Conservation (phyloP, 1,140 invertebrate species). For the Mycetomoellerius zeteki region DNA sequence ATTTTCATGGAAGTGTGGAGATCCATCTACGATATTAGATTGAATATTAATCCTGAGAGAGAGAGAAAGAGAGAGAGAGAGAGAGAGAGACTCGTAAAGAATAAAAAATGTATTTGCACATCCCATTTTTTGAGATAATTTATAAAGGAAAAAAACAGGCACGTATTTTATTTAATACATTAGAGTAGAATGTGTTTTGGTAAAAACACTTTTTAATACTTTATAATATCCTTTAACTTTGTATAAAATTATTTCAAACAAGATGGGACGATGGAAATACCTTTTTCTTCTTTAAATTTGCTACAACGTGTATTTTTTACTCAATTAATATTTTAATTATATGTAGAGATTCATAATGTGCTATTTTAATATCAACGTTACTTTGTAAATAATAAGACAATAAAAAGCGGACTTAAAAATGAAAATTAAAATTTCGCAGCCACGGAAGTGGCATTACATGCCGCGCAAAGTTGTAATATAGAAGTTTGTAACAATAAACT, state of each 20-base stretch:
- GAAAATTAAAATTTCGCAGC: conserved; percentile 26
- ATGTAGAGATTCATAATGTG: not conserved
- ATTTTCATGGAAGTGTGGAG: not conserved
- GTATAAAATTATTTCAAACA: conserved; percentile 8
- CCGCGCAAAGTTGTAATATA: not conserved
- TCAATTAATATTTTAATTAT: conserved; percentile 18
- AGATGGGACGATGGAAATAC: not conserved
- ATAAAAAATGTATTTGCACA: conserved; percentile 6
- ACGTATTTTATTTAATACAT: conserved; percentile 11
- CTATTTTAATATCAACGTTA: not conserved
- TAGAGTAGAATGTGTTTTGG: not conserved
- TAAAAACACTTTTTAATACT: not conserved
- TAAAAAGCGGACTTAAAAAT: not conserved
- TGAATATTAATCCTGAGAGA: not conserved
- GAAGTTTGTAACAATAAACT: conserved; percentile 52
- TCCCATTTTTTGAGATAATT: not conserved
- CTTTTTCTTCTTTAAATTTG: not conserved
- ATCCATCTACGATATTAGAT: not conserved
- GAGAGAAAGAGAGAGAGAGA: too few relatives aligned
- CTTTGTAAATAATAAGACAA: not conserved
- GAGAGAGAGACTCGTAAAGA: too few relatives aligned
- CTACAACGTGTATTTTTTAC: not conserved
- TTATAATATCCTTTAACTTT: not conserved
- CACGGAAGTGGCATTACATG: conserved; percentile 15
- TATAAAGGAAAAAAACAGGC: not conserved